Conservation (phyloP, 2,888 invertebrate species). For the Urechis unicinctus region DNA sequence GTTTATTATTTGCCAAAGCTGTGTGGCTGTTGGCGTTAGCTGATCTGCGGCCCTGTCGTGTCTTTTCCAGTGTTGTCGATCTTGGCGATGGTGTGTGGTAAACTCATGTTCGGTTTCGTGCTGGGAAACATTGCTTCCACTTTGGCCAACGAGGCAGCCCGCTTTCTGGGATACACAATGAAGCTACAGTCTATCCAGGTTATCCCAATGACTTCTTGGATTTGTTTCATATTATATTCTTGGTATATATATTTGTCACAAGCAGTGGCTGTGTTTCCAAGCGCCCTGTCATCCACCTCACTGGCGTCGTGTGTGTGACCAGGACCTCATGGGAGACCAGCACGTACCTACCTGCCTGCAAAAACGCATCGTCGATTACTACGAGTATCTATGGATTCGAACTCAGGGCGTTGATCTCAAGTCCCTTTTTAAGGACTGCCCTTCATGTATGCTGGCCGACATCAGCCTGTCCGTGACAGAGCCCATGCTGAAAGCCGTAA, state of each 20-base stretch:
- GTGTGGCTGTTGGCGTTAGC: too few species aligned
- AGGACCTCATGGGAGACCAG: conserved; percentile 16
- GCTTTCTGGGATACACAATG: conserved; percentile 11
- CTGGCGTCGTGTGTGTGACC: neutral
- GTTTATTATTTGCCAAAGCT: too few species aligned
- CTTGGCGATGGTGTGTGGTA: conserved; percentile 17
- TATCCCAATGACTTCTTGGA: too few species aligned
- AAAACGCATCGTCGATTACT: conserved; percentile 15
- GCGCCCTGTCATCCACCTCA: neutral
- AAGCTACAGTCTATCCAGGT: conserved; percentile 15
- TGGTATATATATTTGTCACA: neutral
- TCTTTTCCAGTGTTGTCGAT: conserved; percentile 9
- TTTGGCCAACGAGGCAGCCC: conserved; percentile 14
- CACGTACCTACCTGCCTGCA: conserved; percentile 10
- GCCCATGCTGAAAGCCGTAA: conserved; percentile 12
- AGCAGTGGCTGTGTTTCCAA: neutral
- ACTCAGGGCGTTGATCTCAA: conserved; percentile 18
- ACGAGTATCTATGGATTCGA: conserved; percentile 18
- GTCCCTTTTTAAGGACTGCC: conserved; percentile 16
- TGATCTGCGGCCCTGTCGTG: too few species aligned
- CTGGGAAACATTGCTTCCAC: conserved; percentile 23
- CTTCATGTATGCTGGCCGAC: conserved; percentile 16
- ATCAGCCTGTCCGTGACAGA: conserved; percentile 4
- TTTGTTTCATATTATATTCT: neutral
- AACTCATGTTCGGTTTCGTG: conserved; percentile 21